Conservation (phyloP, 2,888 invertebrate species). For the Drosophila seclusa region DNA sequence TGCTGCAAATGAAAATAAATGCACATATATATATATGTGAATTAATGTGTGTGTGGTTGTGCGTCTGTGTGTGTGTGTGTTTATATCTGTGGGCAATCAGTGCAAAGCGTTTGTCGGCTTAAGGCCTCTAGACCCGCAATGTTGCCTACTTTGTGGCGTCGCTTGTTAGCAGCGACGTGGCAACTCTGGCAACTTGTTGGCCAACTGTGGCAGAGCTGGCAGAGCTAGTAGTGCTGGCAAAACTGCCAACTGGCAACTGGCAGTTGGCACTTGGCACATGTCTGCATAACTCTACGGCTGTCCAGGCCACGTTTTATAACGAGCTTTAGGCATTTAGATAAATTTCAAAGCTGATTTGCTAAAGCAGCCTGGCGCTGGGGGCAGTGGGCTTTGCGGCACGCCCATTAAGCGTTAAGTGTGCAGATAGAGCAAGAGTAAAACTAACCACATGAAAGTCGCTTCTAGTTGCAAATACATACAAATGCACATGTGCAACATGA, state of each 20-base stretch:
- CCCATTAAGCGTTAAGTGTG: conserved; percentile 72
- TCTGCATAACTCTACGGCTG: conserved; percentile 72
- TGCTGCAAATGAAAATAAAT: conserved; percentile 66
- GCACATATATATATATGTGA: conserved; percentile 26
- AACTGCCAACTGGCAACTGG: conserved; percentile 36
- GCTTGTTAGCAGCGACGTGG: conserved; percentile 16
- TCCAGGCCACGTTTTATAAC: conserved; percentile 66
- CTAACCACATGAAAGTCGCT: conserved; percentile 75
- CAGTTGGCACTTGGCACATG: conserved; percentile 63
- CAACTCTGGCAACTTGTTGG: conserved; percentile 23
- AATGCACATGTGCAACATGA: conserved; percentile 69
- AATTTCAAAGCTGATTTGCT: conserved; percentile 79
- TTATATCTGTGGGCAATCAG: conserved; percentile 62
- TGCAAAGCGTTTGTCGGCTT: conserved; percentile 53
- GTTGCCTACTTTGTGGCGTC: conserved; percentile 56
- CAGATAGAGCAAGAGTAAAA: conserved; percentile 57
- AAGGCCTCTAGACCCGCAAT: conserved; percentile 57
- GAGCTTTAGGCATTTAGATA: conserved; percentile 79
- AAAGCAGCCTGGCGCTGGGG: conserved; percentile 20
- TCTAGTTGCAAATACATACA: conserved; percentile 49
- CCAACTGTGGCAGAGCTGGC: conserved; percentile 28
- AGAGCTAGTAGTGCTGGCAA: conserved; percentile 14
- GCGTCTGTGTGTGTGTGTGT: conserved; percentile 12
- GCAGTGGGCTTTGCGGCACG: conserved; percentile 18
- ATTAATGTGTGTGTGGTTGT: conserved; percentile 6